Evolutionary conservation across 2,113 vertebrate species (phyloP), one percentile per base, ranked within the genome.

Genomic region (Nesogale talazaci): DNA sequence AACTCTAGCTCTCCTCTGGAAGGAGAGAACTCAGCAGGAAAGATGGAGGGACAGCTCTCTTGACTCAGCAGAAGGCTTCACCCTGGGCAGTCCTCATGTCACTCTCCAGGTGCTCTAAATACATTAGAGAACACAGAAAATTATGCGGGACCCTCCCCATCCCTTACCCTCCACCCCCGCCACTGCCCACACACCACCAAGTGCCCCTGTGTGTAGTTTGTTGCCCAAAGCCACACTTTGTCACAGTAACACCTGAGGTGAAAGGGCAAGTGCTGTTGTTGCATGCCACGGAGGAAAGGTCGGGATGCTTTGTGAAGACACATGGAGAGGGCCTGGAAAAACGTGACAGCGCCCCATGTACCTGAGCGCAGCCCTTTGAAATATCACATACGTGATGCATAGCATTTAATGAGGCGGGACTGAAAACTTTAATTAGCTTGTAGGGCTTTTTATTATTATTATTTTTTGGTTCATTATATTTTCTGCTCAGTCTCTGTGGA

Each of bases 381-480:
- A 96, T 92, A 88, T 16, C 92, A 14, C 72, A 10, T 86, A 76
- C 40, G 76, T 93, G 96, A 93, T 97, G 86, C 91, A 83, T 80
- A 40, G 52, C 82, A 86, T 82, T 96, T 96, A 97, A 97, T 97
- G 97, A 97, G 83, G 95, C 90, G 86, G 76, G 90, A 96, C 86
- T 95, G 80, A 97, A 96, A 97, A 95, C 83, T 97, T 97, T 96
- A 98, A 98, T 98, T 97, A 97, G 96, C 95, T 97, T 97, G 93
- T 89, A 93, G 90, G 88, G 85, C 23, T 95, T 96, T 97, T 97
- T 96, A 97, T 97, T 95, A 95, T 98, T 97, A 96, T 98, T 61
- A 22, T 61, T 61, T 61, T 98, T 97, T 96, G 97, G 92, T 98
- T 98, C 97, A 95, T 98, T 98, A 97, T 97, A 94, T 97, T 96